Conservation (phyloP, 2,888 invertebrate species). For the Stegana nigrithorax region DNA sequence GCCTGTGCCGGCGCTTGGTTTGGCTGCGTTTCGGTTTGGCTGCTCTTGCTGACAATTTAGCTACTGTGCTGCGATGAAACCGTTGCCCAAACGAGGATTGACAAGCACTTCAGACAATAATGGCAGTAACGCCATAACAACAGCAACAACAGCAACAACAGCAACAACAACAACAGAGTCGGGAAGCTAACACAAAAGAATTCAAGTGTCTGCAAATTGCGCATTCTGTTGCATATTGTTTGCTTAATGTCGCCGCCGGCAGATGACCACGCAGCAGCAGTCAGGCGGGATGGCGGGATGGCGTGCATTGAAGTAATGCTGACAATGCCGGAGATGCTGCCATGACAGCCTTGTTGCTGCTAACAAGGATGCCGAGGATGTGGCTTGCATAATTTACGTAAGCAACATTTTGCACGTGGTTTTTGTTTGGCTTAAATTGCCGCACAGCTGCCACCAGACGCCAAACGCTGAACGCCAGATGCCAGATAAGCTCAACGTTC, state of each 20-base stretch:
- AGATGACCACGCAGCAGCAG: constrained; percentile 32
- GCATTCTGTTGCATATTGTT: constrained; percentile 36
- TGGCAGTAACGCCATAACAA: neutral
- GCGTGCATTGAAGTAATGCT: neutral
- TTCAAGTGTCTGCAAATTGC: constrained; percentile 43
- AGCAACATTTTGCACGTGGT: no score
- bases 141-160: neutral
- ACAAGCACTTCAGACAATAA: neutral
- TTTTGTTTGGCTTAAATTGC: constrained; percentile 60
- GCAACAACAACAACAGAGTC: constrained; percentile 8
- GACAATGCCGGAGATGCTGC: neutral
- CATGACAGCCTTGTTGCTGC: no score
- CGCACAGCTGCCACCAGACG: constrained; percentile 32
- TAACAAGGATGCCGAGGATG: no score
- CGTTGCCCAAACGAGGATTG: neutral
- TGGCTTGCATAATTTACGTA: no score
- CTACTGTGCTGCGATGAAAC: neutral
- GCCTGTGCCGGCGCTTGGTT: no score
- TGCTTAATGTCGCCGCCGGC: constrained; percentile 22
- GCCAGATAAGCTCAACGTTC: neutral
- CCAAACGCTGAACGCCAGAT: constrained; percentile 37
- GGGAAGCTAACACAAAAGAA: neutral
- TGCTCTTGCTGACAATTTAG: neutral
- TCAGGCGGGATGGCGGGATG: constrained; percentile 53
- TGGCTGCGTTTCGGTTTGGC: neutral